Evolutionary conservation across 2,797 vertebrate species (phyloP), one percentile per base, ranked within the genome.

Genomic region (Diplodus sargus): DNA sequence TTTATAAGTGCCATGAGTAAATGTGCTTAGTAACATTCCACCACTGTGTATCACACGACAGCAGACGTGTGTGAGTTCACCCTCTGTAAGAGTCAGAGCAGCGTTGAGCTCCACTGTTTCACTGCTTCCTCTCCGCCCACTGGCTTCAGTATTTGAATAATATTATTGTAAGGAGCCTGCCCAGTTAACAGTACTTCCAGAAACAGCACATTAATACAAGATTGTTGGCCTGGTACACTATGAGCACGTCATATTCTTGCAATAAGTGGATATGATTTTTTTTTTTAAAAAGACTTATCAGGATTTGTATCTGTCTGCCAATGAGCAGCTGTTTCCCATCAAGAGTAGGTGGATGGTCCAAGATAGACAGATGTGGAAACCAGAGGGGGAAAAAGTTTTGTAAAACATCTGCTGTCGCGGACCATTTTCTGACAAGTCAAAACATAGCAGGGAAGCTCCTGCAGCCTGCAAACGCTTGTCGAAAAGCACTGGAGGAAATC

Each of bases 401-500:
- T 43, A 75, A 81, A 84, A 79, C 34, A 81, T 68, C 18, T 72
- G 79, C 25, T 42, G 25, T 51, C 54, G 20, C 2, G 1, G 45
- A 66, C 75, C 9, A 57, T 80, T 76, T 82, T 58, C 64, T 61
- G 47, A 76, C 87, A 85, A 69, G 79, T 85, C 77, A 52, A 81
- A 90, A 87, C 85, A 88, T 68, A 87, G 34, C 74, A 48, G 43
- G 34, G 43, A 30, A 63, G 42, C n/a, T n/a, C 10, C 18, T 20
- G 14, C n/a, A 65, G n/a, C 11, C 61, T 64, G 43, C 43, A 28
- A 20, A 34, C 5, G 23, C 2, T 22, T 18, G 25, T 17, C 18
- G 11, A 5, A 61, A 47, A 70, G 17, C 51, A 74, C 3, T 4
- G 2, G 3, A 47, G 20, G 12, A n/a, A 43, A 62, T 54, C 16